phyloP scores from a whole-genome alignment of 2,113 vertebrate species.

The Hippoglossus stenolepis region DNA sequence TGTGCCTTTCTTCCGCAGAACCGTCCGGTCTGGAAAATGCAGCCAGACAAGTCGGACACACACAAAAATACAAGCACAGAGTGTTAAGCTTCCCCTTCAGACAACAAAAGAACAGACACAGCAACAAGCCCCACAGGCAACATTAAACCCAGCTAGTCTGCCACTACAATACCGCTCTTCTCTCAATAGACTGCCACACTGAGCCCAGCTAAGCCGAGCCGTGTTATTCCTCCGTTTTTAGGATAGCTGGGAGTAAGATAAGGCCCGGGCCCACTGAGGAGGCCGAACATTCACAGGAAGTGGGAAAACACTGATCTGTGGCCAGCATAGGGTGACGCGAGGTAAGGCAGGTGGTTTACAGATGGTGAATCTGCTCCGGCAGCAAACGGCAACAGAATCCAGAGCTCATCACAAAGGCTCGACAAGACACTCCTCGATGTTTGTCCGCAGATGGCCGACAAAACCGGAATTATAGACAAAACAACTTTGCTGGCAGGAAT shows the following conservation, averaged over 20 bases:
- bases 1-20: constrained; percentile 41
- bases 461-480: constrained; percentile 33
- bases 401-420: constrained; percentile 13
- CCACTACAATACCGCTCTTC: constrained; percentile 52
- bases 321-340: constrained; percentile 38
- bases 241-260: constrained; percentile 32
- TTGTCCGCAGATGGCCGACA: constrained; percentile 31
- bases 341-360: constrained; percentile 68
- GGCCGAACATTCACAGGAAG: constrained; percentile 47
- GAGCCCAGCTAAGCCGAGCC: constrained; percentile 40
- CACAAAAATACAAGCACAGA: constrained; percentile 10
- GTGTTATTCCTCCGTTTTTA: constrained; percentile 25
- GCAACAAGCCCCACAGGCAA: constrained; percentile 73
- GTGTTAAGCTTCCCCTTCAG: constrained; percentile 62
- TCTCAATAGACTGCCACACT: constrained; percentile 36
- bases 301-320: constrained; percentile 42
- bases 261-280: constrained; percentile 3
- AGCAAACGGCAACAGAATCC: constrained; percentile 30
- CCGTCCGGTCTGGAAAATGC: constrained; percentile 32
- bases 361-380: constrained; percentile 52
- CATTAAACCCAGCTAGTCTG: constrained; percentile 57
- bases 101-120: constrained; percentile 73
- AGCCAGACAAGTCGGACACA: constrained; percentile 47
- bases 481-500: constrained; percentile 27
- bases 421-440: constrained; percentile 21